Evolutionary conservation across 2,797 vertebrate genomes (phyloP).

Genomic region (Muscicapa striata): DNA sequence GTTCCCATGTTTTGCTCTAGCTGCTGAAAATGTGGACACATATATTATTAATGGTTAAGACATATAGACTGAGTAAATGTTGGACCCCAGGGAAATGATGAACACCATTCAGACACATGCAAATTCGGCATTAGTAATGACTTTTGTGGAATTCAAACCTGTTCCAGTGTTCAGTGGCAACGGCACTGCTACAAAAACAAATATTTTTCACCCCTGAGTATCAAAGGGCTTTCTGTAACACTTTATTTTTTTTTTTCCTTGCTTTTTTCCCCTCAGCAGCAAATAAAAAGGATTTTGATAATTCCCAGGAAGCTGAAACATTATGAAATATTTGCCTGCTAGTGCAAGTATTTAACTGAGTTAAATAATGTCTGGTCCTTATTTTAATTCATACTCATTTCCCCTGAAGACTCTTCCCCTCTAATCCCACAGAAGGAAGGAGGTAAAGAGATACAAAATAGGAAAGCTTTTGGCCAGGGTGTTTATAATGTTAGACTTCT

Average conservation of each 20-base stretch:
- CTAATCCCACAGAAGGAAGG: not conserved
- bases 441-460: not conserved
- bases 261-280: not conserved
- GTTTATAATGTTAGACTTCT: not conserved
- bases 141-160: not conserved
- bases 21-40: not conserved
- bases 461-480: not conserved
- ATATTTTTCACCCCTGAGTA: not conserved
- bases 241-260: not conserved
- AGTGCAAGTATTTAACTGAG: not conserved
- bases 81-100: not conserved
- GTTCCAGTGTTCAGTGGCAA: not conserved
- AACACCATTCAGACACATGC: not conserved
- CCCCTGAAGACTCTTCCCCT: not conserved
- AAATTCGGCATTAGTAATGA: not conserved
- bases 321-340: not conserved
- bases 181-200: not conserved
- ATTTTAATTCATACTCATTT: not conserved
- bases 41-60: conserved; percentile 11
- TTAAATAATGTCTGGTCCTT: not conserved
- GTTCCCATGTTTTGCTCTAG: not conserved
- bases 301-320: not conserved
- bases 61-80: not conserved
- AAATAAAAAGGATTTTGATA: not conserved
- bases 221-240: not conserved